Percentiles rank a stretch among this genome's conserved stretches.
Evolutionary conservation across 2,113 vertebrate species (phyloP).

Genomic region (Labrus mixtus): DNA sequence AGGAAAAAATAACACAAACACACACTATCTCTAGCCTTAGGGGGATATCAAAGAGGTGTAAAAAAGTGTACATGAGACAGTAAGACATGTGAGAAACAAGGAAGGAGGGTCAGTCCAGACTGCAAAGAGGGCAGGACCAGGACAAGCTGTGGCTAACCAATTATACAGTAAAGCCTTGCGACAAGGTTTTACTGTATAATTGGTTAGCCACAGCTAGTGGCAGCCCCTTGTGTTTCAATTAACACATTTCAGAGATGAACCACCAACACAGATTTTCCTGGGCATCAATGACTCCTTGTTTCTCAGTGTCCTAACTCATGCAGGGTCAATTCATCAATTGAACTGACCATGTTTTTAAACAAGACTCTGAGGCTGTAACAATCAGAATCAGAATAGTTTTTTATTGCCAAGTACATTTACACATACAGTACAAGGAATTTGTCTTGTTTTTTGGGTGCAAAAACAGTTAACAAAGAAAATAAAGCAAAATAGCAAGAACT

Average conservation of each 20-base stretch:
- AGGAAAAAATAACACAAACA: constrained; percentile 57
- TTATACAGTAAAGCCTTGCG: no score
- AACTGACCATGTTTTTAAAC: not conserved
- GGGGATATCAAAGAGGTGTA: constrained; percentile 12
- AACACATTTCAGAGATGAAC: constrained; percentile 38
- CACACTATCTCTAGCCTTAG: constrained; percentile 26
- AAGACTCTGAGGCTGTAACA: not conserved
- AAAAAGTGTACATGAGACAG: constrained; percentile 17
- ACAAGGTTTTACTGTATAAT: constrained; percentile 5
- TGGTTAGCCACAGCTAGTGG: constrained; percentile 22
- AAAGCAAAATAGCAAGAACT: no score
- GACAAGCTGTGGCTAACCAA: no score
- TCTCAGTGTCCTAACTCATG: constrained; percentile 3
- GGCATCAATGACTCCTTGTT: constrained; percentile 17
- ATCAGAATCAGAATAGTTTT: no score
- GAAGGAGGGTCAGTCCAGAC: not conserved
- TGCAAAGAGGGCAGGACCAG: constrained; percentile 1
- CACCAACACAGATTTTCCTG: not conserved
- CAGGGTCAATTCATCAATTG: constrained; percentile 20
- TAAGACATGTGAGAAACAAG: constrained; percentile 20
- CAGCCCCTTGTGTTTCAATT: constrained; percentile 45
- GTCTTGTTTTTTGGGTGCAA: no score
- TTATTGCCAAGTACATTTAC: no score
- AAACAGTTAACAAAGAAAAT: no score
- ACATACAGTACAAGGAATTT: no score